Conservation (phyloP, 1,140 invertebrate species). For the Hetaerina americana region DNA sequence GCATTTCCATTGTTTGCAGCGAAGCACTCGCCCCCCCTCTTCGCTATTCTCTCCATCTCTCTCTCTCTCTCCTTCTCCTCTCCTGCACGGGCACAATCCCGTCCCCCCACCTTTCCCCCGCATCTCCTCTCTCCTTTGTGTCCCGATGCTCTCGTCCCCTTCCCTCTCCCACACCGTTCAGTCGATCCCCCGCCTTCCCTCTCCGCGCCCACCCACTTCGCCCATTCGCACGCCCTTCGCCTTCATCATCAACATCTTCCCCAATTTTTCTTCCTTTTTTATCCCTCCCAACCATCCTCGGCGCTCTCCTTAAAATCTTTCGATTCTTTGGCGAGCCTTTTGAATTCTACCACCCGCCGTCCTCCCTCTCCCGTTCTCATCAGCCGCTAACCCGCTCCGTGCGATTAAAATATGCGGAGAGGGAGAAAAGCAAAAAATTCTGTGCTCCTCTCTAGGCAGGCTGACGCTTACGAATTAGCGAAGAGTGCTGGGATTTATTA, state of each 20-base stretch:
- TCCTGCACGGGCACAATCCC: background rate
- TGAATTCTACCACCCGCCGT: too few species aligned
- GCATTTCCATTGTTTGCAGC: too few species aligned
- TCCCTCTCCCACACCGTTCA: background rate
- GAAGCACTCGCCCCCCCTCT: too few species aligned
- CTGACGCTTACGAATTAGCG: too few species aligned
- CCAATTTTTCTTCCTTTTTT: background rate
- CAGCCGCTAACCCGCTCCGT: too few species aligned
- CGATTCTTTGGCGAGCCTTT: too few species aligned
- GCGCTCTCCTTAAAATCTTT: too few species aligned
- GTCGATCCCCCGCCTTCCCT: background rate
- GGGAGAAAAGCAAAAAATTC: too few species aligned
- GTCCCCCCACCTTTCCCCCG: background rate
- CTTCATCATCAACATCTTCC: background rate
- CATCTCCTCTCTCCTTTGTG: background rate
- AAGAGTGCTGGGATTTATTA: too few species aligned
- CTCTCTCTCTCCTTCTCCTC: background rate
- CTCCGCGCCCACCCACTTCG: background rate
- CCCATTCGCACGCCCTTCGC: background rate
- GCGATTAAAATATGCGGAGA: too few species aligned
- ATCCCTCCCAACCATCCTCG: background rate
- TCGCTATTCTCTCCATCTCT: background rate
- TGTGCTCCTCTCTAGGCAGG: too few species aligned
- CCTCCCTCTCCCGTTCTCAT: too few species aligned
- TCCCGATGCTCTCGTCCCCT: background rate